phyloP scores from a whole-genome alignment of 1,140 invertebrate species.

The Atopsyche davidsoni region DNA sequence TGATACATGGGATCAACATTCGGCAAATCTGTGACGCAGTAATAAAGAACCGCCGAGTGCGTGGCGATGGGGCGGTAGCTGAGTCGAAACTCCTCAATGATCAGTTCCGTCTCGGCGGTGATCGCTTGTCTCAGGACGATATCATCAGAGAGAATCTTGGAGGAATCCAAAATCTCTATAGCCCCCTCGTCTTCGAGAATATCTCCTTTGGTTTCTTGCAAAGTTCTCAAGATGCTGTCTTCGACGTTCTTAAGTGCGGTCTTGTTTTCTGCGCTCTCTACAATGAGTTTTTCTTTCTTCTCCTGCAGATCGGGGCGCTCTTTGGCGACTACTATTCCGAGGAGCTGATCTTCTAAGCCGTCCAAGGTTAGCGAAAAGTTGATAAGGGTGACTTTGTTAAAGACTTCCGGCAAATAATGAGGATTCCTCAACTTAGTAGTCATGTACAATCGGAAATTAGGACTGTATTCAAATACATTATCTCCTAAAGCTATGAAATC shows the following conservation, averaged over 20 bases:
- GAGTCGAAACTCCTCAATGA: constrained; percentile 75
- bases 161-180: constrained; percentile 80
- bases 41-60: constrained; percentile 86
- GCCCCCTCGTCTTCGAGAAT: constrained; percentile 90
- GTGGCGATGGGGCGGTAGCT: constrained; percentile 80
- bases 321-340: constrained; percentile 89
- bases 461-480: constrained; percentile 70
- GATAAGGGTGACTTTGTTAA: constrained; percentile 85
- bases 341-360: constrained; percentile 84
- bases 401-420: constrained; percentile 84
- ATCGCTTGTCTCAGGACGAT: constrained; percentile 79
- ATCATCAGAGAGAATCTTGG: constrained; percentile 75
- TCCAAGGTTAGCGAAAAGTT: constrained; percentile 91
- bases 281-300: constrained; percentile 76
- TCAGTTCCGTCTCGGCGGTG: constrained; percentile 59
- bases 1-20: constrained; percentile 97
- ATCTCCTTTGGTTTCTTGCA: constrained; percentile 79
- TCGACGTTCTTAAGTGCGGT: constrained; percentile 82
- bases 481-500: constrained; percentile 82
- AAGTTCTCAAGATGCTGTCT: constrained; percentile 82
- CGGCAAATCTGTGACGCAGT: constrained; percentile 84
- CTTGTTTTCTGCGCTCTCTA: constrained; percentile 80
- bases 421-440: constrained; percentile 87
- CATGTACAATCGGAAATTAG: constrained; percentile 79
- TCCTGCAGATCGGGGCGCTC: constrained; percentile 87